Base-by-base conservation (phyloP, 2,113 vertebrate species). In the Tursiops truncatus region DNA sequence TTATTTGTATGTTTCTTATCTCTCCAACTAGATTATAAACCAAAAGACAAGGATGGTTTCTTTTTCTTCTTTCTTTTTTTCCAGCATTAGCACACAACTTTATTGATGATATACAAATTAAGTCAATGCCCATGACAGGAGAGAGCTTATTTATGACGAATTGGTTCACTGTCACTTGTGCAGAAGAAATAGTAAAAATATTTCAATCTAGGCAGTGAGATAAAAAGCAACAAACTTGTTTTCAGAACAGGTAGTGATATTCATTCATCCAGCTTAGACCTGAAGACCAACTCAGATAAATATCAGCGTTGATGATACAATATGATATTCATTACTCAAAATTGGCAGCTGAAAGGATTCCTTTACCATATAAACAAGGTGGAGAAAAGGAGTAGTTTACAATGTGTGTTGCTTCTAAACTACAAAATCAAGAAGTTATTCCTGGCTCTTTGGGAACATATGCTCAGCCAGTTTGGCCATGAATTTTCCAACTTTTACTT, bases 401-500 rank as follows among this genome's bases (percentile, higher is more conserved):
- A 97, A 87, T 67, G n/a, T 84, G 41, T 94, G 86, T 62, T 89
- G 68, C 79, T 95, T 93, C 93, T 95, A 92, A 83, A 83, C 89
- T 95, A 93, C 38, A 86, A 96, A 97, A 95, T 85, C 71, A 97
- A 94, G 44, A 85, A 82, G 36, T 97, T 96, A 98, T 62, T 98
- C 97, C 94, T 98, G 98, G 63, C 68, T 96, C 58, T 97, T 97
- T 50, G 96, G 92, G 20, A 98, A 98, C 98, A 98, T 97, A 83
- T 31, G 82, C 68, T 97, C 97, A 73, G 95, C 73, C 86, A 98
- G 95, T 97, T 97, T 97, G 60, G 96, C 98, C 97, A 99, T 97
- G 93, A 99, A 98, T 94, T 98, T 99, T 83, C 99, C 99, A 98
- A 99, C 99, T 97, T 99, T 99, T 74, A 99, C 98, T 98, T 99